Percentiles rank a stretch among this genome's conserved stretches.
phyloP scores from a whole-genome alignment of 2,113 vertebrate genomes.

The Tauraco erythrolophus region DNA sequence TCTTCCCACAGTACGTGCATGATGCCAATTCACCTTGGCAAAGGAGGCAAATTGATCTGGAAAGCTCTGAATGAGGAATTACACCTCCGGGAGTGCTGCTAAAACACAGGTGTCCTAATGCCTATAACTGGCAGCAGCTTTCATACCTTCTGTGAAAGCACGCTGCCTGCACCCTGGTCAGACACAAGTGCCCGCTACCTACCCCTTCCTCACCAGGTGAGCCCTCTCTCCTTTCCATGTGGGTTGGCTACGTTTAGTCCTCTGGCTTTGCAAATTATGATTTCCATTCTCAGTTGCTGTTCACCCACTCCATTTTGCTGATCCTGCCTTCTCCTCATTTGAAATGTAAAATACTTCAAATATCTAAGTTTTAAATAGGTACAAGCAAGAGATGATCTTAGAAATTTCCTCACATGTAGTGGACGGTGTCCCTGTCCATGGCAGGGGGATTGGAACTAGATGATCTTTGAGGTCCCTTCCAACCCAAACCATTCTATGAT shows the following conservation, averaged over 20 bases:
- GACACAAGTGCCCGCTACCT: not conserved
- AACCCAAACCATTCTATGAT: too few relatives aligned
- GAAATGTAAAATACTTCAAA: not conserved
- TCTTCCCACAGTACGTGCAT: not conserved
- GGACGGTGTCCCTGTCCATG: too few relatives aligned
- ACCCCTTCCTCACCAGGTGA: accelerated
- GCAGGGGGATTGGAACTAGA: too few relatives aligned
- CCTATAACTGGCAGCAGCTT: not conserved
- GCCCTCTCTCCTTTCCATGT: not conserved
- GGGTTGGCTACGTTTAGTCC: not conserved
- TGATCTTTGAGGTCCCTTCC: too few relatives aligned
- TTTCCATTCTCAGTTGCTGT: not conserved
- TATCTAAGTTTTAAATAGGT: not conserved
- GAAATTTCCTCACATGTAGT: not conserved
- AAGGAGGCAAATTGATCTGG: not conserved
- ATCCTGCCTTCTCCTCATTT: not conserved
- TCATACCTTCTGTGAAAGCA: not conserved
- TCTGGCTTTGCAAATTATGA: not conserved
- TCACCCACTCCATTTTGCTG: not conserved
- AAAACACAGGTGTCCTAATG: not conserved
- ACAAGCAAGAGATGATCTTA: not conserved
- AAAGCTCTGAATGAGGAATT: not conserved
- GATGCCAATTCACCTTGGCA: not conserved
- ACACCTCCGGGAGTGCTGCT: not conserved
- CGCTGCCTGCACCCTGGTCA: not conserved